phyloP scores from a whole-genome alignment of 1,140 invertebrate species.

The Drosophila pectinifera region DNA sequence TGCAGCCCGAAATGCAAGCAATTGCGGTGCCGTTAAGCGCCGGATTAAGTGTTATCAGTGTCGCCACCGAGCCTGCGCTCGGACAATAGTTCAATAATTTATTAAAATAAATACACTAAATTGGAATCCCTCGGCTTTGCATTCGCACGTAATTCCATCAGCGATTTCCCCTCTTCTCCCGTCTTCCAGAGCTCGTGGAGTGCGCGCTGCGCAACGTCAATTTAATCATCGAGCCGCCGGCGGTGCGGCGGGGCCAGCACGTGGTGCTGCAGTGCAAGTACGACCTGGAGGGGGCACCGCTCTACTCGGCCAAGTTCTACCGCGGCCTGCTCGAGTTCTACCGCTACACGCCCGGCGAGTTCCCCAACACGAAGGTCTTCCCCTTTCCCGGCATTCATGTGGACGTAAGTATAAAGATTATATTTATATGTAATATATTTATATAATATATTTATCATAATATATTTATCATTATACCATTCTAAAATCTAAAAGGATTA shows the following conservation, averaged over 20 bases:
- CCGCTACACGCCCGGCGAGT: constrained; percentile 90
- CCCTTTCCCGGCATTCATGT: constrained; percentile 89
- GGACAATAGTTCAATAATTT: constrained; percentile 58
- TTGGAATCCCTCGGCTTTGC: constrained; percentile 49
- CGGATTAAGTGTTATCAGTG: constrained; percentile 58
- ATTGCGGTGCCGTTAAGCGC: constrained; percentile 53
- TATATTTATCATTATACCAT: too few relatives aligned
- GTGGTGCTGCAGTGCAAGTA: constrained; percentile 90
- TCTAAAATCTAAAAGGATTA: too few relatives aligned
- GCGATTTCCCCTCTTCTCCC: constrained; percentile 11
- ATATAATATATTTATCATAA: too few relatives aligned
- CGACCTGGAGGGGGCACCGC: constrained; percentile 89
- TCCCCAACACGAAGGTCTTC: constrained; percentile 89
- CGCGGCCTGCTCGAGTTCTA: constrained; percentile 92
- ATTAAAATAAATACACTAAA: constrained; percentile 61
- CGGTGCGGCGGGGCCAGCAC: constrained; percentile 88
- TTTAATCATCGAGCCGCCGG: constrained; percentile 86
- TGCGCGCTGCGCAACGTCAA: constrained; percentile 86
- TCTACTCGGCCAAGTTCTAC: constrained; percentile 93
- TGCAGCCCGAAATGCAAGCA: constrained; percentile 27
- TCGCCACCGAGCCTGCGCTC: constrained; percentile 19
- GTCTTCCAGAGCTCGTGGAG: constrained; percentile 73
- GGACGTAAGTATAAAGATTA: constrained; percentile 88
- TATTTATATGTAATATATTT: too few relatives aligned
- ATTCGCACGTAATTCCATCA: constrained; percentile 43